Conservation (phyloP, 2,113 vertebrate genomes). For the Cettia cetti region DNA sequence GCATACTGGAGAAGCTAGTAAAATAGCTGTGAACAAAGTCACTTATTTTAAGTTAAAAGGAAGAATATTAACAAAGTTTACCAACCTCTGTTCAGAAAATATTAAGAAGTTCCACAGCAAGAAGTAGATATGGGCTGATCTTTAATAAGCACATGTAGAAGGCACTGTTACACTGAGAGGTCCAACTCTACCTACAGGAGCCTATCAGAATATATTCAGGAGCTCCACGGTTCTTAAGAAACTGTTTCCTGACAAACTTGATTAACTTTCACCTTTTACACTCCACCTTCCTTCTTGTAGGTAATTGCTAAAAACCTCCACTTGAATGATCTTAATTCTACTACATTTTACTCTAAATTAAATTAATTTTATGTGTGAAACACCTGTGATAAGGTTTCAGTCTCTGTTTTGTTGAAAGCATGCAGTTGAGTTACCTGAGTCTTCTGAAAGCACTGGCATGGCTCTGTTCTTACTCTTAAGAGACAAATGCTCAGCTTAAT, state of each 20-base stretch:
- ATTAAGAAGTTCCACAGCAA: background rate
- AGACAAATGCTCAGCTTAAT: background rate
- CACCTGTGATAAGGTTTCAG: background rate
- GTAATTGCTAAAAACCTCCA: background rate
- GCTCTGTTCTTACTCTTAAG: conserved; percentile 25
- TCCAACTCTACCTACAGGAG: background rate
- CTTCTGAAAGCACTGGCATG: conserved; percentile 87
- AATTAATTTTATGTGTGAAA: background rate
- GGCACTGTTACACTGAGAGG: background rate
- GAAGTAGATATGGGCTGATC: background rate
- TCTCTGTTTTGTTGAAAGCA: background rate
- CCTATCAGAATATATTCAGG: background rate
- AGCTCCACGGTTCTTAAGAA: background rate
- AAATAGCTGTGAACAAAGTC: background rate
- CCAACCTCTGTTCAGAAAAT: background rate
- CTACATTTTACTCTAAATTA: background rate
- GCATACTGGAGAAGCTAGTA: background rate
- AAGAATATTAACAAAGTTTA: background rate
- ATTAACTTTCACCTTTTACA: background rate
- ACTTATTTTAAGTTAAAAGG: background rate
- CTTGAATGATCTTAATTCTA: background rate
- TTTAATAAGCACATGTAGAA: background rate
- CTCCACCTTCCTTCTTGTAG: background rate
- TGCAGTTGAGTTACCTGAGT: conserved; percentile 76
- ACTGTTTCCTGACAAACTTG: background rate